These are phyloP conservation scores for Acanthopleura granulata DNA, from an alignment of 2,888 invertebrate species.

Conservation along the genomic window DNA sequence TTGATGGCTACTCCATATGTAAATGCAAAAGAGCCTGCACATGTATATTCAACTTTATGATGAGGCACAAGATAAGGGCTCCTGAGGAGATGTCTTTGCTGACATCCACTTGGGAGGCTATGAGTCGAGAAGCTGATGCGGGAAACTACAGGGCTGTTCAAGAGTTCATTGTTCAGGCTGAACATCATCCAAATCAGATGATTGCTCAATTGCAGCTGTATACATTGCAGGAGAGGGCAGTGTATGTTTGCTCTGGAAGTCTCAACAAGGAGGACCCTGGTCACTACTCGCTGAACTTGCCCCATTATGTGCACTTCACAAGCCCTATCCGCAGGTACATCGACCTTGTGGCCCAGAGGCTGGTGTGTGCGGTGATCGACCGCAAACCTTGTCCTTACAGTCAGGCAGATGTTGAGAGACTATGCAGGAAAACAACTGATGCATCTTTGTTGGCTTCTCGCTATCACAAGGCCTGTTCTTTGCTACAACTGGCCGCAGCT, in stretches of 20 bases:
- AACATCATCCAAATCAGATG: constrained; percentile 55
- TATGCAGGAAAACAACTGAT: constrained; percentile 38
- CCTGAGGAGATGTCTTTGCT: constrained; percentile 41
- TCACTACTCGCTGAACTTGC: constrained; percentile 51
- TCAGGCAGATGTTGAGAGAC: constrained; percentile 35
- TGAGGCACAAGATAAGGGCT: constrained; percentile 34
- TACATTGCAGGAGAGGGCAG: constrained; percentile 42
- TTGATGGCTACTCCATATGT: constrained; percentile 40
- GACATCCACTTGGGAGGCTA: constrained; percentile 38
- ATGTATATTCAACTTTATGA: constrained; percentile 43
- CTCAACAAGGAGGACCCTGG: constrained; percentile 19
- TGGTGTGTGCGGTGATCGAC: constrained; percentile 50
- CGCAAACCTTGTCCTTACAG: constrained; percentile 44
- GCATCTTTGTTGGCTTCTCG: constrained; percentile 21
- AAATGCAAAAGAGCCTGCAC: constrained; percentile 47
- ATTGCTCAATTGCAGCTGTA: constrained; percentile 47
- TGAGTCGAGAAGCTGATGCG: constrained; percentile 37
- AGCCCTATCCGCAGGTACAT: constrained; percentile 57
- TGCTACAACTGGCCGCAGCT: constrained; percentile 40
- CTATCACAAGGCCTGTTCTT: constrained; percentile 35
- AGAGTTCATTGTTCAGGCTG: constrained; percentile 47
- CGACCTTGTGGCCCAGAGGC: constrained; percentile 56
- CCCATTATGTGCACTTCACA: constrained; percentile 51
- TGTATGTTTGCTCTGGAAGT: constrained; percentile 44
- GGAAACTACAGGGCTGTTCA: constrained; percentile 41